phyloP scores from a whole-genome alignment of 2,888 invertebrate species.

The Aporophyla nigra region DNA sequence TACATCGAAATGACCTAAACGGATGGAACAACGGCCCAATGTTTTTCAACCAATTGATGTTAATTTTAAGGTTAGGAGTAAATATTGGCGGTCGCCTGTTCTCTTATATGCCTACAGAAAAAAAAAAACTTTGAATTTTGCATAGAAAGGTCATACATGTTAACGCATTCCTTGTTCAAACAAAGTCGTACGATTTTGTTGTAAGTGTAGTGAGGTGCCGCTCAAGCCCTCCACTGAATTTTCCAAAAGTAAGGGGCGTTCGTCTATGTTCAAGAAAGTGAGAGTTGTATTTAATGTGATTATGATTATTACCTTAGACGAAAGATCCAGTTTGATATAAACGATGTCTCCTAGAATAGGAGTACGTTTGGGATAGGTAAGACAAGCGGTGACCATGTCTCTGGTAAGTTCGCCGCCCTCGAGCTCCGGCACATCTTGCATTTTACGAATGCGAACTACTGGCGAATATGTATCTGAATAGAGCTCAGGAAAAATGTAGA shows the following conservation, averaged over 20 bases:
- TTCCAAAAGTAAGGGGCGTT: not conserved
- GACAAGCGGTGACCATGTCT: constrained; percentile 88
- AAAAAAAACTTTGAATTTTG: not conserved
- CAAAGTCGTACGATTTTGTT: not conserved
- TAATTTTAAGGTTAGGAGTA: too few relatives aligned
- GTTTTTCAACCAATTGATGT: not conserved
- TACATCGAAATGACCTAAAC: not conserved
- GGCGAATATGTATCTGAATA: constrained; percentile 83
- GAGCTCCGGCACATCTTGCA: constrained; percentile 80
- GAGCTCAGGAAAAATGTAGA: constrained; percentile 85
- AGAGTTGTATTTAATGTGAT: not conserved
- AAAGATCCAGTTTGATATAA: constrained; percentile 90
- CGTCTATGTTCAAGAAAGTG: not conserved
- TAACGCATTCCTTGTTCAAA: not conserved
- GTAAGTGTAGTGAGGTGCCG: not conserved
- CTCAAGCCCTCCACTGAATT: not conserved
- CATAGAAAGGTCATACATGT: not conserved
- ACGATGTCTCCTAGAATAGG: constrained; percentile 90
- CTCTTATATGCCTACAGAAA: not conserved
- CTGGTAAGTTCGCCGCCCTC: constrained; percentile 87
- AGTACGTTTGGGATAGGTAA: constrained; percentile 88
- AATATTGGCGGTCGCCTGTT: not conserved
- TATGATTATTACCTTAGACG: constrained; percentile 77
- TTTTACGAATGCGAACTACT: constrained; percentile 74
- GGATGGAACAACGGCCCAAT: not conserved